A percentile compares a stretch with the other conserved stretches of the same genome.
Conservation (phyloP, 2,797 vertebrate genomes). For the Amblyopsis hoosieri region DNA sequence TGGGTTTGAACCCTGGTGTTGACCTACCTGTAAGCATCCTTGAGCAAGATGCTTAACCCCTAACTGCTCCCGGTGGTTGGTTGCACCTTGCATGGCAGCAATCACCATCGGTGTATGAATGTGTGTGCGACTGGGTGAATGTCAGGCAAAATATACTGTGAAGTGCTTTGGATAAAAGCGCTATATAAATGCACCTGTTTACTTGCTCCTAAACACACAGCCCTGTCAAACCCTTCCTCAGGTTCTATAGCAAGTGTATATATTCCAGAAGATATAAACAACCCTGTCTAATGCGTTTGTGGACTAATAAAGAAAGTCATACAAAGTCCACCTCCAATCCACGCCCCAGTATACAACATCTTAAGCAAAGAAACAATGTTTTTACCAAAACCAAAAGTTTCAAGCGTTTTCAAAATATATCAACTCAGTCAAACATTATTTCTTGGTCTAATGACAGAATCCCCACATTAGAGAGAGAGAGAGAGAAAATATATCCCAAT, state of each 20-base stretch:
- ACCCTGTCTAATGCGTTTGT: slow-evolving; percentile 2
- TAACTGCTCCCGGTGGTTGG: no score
- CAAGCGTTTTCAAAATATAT: background rate
- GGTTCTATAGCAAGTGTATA: slow-evolving; percentile 5
- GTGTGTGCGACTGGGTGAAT: no score
- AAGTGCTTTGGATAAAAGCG: no score
- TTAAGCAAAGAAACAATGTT: background rate
- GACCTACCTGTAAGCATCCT: no score
- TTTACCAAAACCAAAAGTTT: background rate
- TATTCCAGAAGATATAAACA: slow-evolving; percentile 1
- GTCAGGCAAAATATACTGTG: no score
- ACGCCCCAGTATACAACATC: background rate
- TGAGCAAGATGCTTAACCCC: no score
- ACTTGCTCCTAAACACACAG: background rate
- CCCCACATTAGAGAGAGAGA: background rate
- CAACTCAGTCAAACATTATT: slow-evolving; percentile 1
- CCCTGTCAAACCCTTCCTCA: background rate
- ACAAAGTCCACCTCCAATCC: background rate
- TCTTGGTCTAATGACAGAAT: background rate
- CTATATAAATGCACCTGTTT: no score
- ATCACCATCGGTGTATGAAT: no score
- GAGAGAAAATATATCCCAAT: background rate
- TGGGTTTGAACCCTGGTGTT: no score
- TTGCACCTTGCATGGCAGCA: no score
- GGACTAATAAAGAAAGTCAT: background rate